Conservation (phyloP, 2,797 vertebrate genomes). For the Coregonus suidteri region DNA sequence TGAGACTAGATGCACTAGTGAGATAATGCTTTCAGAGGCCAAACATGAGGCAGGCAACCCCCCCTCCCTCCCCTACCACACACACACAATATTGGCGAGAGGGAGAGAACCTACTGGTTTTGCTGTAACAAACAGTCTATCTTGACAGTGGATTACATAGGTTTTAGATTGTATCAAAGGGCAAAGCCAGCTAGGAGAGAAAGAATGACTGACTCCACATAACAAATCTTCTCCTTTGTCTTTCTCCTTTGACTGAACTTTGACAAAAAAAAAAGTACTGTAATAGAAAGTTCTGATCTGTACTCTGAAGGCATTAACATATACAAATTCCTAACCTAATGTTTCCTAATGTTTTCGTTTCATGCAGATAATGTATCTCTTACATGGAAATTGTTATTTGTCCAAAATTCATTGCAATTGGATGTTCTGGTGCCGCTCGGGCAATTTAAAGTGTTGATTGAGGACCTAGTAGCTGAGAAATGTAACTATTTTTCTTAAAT, state of each 20-base stretch:
- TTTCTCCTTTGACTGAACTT: neutral
- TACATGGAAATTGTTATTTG: too few species aligned
- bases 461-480: too few species aligned
- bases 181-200: neutral
- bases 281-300: neutral
- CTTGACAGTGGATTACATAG: constrained; percentile 6
- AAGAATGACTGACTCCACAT: neutral
- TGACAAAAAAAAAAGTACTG: neutral
- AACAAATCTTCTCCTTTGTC: neutral
- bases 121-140: neutral
- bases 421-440: too few species aligned
- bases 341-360: too few species aligned
- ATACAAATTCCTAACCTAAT: neutral
- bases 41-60: neutral
- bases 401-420: too few species aligned
- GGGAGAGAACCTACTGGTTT: neutral
- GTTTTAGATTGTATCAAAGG: neutral
- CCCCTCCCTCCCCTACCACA: neutral
- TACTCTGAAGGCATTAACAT: neutral
- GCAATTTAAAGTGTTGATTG: too few species aligned
- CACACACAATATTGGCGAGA: neutral
- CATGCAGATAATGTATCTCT: too few species aligned
- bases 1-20: neutral
- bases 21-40: neutral
- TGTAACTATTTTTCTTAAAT: too few species aligned